phyloP scores from a whole-genome alignment of 1,140 invertebrate species.

The Drosophila erecta region DNA sequence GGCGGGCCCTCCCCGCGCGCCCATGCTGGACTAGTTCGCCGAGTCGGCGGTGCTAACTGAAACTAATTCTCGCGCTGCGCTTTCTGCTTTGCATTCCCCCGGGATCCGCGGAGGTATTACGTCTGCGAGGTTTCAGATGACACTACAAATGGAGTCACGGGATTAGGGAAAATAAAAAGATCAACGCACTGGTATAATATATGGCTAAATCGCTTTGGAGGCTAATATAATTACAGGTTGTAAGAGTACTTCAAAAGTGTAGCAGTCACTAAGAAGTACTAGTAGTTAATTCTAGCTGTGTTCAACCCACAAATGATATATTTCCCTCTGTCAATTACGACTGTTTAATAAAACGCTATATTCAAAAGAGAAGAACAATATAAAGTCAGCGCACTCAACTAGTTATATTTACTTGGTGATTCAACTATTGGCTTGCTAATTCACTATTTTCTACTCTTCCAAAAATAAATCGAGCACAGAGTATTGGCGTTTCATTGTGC shows the following conservation, averaged over 20 bases:
- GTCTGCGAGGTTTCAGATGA: constrained; percentile 1
- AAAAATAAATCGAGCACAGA: not conserved
- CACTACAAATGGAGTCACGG: constrained; percentile 3
- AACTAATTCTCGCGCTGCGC: constrained; percentile 53
- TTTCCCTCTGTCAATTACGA: too few species aligned
- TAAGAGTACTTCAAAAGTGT: too few species aligned
- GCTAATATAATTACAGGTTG: too few species aligned
- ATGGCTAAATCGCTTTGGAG: not conserved
- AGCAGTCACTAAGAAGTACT: too few species aligned
- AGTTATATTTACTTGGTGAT: too few species aligned
- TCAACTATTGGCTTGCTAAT: too few species aligned
- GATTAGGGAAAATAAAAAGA: not conserved
- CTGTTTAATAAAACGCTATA: too few species aligned
- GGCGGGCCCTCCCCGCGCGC: not conserved
- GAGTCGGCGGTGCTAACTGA: constrained; percentile 52
- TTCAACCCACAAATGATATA: too few species aligned
- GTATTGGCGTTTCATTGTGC: constrained; percentile 8
- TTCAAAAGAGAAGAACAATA: not conserved
- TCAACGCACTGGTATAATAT: not conserved
- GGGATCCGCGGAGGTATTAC: constrained; percentile 11
- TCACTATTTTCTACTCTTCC: not conserved
- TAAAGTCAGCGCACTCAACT: too few species aligned
- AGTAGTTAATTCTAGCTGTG: too few species aligned
- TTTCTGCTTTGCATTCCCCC: constrained; percentile 26
- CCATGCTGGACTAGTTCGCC: constrained; percentile 17